Base-by-base conservation (phyloP, 2,888 invertebrate genomes). In the Rotaria socialis region DNA sequence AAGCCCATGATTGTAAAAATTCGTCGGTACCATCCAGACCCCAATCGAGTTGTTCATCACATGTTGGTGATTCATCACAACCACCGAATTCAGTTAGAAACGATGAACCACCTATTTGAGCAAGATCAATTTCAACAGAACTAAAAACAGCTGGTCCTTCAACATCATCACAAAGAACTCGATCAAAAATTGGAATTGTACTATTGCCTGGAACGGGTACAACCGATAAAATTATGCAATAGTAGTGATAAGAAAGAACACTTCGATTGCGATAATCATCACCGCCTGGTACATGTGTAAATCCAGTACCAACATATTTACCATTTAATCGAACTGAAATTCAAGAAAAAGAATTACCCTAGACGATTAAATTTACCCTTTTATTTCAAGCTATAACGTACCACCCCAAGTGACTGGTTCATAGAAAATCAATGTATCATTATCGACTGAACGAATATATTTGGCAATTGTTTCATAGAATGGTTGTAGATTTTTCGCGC, bases 31-130 rank as follows among this genome's bases (percentile, higher is more conserved):
- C 85, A 50, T 87, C 52, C 87, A 89, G 84, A 16, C 89, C 88
- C 24, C 87, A 87, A 16, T 88, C 87, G 86, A 89, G 89, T 85
- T 89, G 89, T 8, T 88, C 84, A 85, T 41, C 58, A 58, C n/a
- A 86, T 67, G n/a, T 19, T 60, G 16, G 86, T 55, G 41, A 58
- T 16, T 19, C 47, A 47, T 80, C 87, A 85, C 89, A 89, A 14
- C 88, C 85, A 22, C 89, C 89, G 85, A 90, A 89, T 86, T 89
- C 89, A 10, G 89, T 89, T 60, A 90, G 88, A 86, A 89, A 89
- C 35, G 86, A 56, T 0, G 87, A 85, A 11, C 88, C 88, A 3
- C 89, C 89, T 24, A 88, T 87, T 24, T 86, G 85, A 56, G 22
- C 19, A 11, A 88, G 84, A 60, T 89, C 89, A 5, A 84, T 50